These are phyloP conservation scores for Malthinus seriepunctatus DNA, from an alignment of 2,888 invertebrate genomes.

Conservation along the genomic window DNA sequence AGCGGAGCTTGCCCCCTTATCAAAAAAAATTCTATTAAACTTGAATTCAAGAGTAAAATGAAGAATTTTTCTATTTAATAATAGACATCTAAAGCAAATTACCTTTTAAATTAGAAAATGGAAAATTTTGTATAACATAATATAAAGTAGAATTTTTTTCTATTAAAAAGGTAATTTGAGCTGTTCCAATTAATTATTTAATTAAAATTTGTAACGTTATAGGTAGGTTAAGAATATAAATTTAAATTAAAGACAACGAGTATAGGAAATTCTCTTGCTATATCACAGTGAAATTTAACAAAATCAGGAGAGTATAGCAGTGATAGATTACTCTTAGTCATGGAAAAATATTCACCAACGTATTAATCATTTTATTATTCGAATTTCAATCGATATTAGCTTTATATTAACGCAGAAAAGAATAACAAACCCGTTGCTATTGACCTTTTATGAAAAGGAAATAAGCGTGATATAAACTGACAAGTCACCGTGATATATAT, in stretches of 20 bases:
- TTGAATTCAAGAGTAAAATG: too few relatives aligned
- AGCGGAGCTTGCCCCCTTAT: too few relatives aligned
- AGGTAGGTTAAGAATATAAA: slow-evolving; percentile 9
- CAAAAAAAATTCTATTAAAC: too few relatives aligned
- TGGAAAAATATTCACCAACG: slow-evolving; percentile 22
- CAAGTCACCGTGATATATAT: slow-evolving; percentile 42
- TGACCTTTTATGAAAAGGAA: slow-evolving; percentile 38
- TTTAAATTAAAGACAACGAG: slow-evolving; percentile 19
- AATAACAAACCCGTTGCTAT: slow-evolving; percentile 32
- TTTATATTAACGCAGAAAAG: slow-evolving; percentile 34
- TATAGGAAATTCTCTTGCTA: slow-evolving; percentile 10
- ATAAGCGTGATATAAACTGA: slow-evolving; percentile 39
- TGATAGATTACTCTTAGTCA: slow-evolving; percentile 26
- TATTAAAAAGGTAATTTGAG: too few relatives aligned
- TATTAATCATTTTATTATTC: slow-evolving; percentile 37
- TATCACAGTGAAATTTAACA: slow-evolving; percentile 10
- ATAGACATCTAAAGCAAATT: too few relatives aligned
- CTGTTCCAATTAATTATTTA: slow-evolving; percentile 7
- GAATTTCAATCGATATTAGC: slow-evolving; percentile 34
- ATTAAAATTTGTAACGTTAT: slow-evolving; percentile 21
- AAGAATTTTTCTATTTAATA: too few relatives aligned
- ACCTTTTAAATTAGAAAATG: too few relatives aligned
- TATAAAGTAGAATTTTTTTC: too few relatives aligned
- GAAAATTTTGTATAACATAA: too few relatives aligned
- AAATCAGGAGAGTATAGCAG: slow-evolving; percentile 15